Evolutionary conservation across 2,888 invertebrate species (phyloP).

Genomic region (Plusia festucae): DNA sequence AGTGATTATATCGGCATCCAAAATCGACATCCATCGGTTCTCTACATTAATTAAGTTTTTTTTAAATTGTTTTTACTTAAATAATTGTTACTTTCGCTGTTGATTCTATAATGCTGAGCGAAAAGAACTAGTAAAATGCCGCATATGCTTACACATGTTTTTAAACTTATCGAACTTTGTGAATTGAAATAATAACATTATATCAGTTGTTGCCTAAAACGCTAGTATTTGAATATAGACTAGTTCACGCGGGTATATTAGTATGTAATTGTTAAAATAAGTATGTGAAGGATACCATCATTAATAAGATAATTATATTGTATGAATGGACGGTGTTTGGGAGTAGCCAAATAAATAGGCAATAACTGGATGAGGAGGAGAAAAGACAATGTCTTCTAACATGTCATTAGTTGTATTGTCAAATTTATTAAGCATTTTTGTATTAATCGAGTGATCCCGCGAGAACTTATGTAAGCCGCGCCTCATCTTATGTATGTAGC

Average conservation of each 20-base stretch:
- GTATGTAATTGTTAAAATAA: not conserved
- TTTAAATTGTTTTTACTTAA: too few relatives aligned
- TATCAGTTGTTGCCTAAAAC: not conserved
- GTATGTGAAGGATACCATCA: constrained; percentile 7
- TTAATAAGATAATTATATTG: constrained; percentile 1
- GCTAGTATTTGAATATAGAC: not conserved
- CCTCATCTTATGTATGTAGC: constrained; percentile 51
- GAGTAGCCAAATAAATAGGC: constrained; percentile 3
- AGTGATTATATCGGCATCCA: too few relatives aligned
- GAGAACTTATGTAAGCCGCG: constrained; percentile 43
- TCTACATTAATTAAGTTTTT: too few relatives aligned
- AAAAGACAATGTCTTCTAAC: constrained; percentile 30
- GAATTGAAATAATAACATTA: not conserved
- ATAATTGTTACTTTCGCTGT: too few relatives aligned
- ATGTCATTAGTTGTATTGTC: constrained; percentile 41
- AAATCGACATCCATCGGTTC: too few relatives aligned
- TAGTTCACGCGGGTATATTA: not conserved
- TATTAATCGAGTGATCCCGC: constrained; percentile 25
- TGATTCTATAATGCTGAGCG: too few relatives aligned
- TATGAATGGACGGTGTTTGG: not conserved
- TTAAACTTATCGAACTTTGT: not conserved
- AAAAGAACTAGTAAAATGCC: not conserved
- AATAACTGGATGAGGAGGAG: not conserved
- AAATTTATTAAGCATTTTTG: constrained; percentile 23
- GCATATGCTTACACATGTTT: not conserved